These are phyloP conservation scores for Forpus xanthops DNA, from an alignment of 2,797 vertebrate species.

Conservation along the genomic window DNA sequence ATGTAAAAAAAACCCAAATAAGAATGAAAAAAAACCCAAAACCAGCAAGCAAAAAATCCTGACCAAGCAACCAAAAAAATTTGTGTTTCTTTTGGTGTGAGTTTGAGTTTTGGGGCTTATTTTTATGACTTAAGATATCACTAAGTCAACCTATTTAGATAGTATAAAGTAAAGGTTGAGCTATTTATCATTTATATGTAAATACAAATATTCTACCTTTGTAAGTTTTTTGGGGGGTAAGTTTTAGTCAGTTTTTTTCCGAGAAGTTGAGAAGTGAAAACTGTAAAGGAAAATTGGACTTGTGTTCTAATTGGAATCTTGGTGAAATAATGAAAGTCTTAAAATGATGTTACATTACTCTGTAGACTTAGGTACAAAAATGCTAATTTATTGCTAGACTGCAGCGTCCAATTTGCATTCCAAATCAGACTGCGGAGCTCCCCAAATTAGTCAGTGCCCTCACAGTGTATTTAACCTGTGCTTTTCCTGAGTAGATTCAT, in stretches of 20 bases:
- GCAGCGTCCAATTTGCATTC: slow-evolving; percentile 76
- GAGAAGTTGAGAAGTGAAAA: background rate
- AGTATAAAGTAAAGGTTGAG: background rate
- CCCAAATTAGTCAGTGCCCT: slow-evolving; percentile 47
- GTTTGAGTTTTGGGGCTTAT: background rate
- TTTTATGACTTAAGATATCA: background rate
- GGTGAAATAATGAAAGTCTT: background rate
- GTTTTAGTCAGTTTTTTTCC: background rate
- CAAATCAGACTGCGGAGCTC: slow-evolving; percentile 72
- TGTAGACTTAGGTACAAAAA: slow-evolving; percentile 55
- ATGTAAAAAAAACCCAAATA: accelerated
- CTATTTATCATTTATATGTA: background rate
- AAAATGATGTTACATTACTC: slow-evolving; percentile 30
- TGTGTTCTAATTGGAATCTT: background rate
- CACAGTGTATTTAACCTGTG: slow-evolving; percentile 50
- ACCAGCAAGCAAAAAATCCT: too few species aligned
- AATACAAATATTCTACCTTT: background rate
- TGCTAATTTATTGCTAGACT: slow-evolving; percentile 74
- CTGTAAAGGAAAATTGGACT: background rate
- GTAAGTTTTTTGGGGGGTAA: background rate
- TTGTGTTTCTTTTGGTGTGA: background rate
- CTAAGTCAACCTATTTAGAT: background rate
- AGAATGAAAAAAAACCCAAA: background rate
- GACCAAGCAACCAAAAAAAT: background rate
- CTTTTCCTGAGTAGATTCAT: background rate